Evolutionary conservation across 2,797 vertebrate species (phyloP), one percentile per base, ranked within the genome.

Genomic region (Falco concolor): DNA sequence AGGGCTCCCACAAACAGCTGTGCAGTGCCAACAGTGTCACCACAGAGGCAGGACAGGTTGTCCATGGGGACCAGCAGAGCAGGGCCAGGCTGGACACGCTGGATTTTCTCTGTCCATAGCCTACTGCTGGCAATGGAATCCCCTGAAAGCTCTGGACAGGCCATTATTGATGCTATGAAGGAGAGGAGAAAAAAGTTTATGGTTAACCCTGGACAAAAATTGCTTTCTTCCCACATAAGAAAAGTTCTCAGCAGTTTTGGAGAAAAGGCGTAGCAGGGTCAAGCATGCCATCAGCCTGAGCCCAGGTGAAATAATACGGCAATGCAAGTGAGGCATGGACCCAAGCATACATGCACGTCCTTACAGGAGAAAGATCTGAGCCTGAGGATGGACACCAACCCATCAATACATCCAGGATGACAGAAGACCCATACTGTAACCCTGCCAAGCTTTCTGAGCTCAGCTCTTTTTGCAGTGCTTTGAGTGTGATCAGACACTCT

Each of bases 1-100:
- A 38, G 21, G 16, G 61, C 27, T 9, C 12, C 32, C 17, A 30
- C 3, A 1, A 67, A 42, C 4, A 42, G 44, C 34, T 1, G 0
- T 57, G n/a, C 16, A 5, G 23, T 63, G 34, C 38, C 9, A 18
- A 61, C 7, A 13, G 25, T 17, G 65, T 30, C 42, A 22, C 38
- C 59, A 45, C 8, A 78, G 36, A 42, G 30, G 17, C 15, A 67
- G 38, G 49, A 10, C 49, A 38, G 25, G 40, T 10, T 76, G 84
- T 15, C 44, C 49, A 13, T 15, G n/a, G 81, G 30, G 68, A 80
- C 36, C 52, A 63, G 73, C 49, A 88, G 49, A 54, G 49, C 28
- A 32, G 18, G 36, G 14, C 47, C 19, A 34, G 64, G 54, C 63
- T 72, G 61, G 57, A 15, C 9, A 23, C 2, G 1, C 59, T 47